These are phyloP conservation scores for Peromyscus polionotus DNA, from an alignment of 2,113 vertebrate genomes.

Conservation along the genomic window DNA sequence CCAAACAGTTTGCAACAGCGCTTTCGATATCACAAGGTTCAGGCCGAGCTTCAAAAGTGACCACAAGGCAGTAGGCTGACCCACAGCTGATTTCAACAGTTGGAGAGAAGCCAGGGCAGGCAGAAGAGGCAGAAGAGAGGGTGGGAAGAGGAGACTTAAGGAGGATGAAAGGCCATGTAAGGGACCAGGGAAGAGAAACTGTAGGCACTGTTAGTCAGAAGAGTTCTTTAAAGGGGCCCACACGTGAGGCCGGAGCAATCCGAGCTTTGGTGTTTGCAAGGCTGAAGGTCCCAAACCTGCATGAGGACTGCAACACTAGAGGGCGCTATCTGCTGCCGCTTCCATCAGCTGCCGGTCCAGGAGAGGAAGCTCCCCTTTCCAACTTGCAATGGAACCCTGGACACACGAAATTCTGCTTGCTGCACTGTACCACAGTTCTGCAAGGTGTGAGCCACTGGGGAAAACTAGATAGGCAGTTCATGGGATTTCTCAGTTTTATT, in stretches of 20 bases:
- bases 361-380: background rate
- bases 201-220: background rate
- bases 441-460: background rate
- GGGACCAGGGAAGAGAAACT: background rate
- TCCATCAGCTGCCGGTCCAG: background rate
- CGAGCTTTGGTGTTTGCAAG: background rate
- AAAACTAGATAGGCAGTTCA: background rate
- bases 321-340: background rate
- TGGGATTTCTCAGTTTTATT: background rate
- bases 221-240: background rate
- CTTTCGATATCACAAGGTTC: no score
- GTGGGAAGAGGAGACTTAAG: no score
- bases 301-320: background rate
- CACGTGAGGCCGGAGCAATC: background rate
- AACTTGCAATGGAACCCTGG: background rate
- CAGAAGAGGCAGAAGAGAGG: background rate
- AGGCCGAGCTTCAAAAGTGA: background rate
- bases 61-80: background rate
- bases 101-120: background rate
- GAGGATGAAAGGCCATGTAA: background rate
- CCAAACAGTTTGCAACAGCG: background rate
- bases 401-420: background rate
- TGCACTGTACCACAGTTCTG: background rate
- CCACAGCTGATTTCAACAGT: background rate
- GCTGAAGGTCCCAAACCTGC: background rate